Evolutionary conservation across 2,797 vertebrate genomes (phyloP).

Genomic region (Ceryle rudis): DNA sequence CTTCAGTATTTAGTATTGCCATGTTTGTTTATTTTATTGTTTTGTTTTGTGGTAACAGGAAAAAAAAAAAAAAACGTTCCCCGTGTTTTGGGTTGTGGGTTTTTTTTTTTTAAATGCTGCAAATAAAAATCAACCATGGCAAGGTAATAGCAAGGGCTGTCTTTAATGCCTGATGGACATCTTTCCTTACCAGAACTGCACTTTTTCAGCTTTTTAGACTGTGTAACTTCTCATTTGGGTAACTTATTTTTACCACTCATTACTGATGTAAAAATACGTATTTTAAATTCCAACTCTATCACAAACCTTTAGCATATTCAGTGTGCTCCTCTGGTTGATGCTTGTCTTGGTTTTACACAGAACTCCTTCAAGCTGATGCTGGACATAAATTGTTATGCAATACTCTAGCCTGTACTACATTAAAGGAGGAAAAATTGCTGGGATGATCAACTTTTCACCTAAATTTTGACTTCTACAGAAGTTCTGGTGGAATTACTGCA

Average conservation of each 20-base stretch:
- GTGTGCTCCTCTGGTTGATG: neutral
- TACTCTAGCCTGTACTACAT: neutral
- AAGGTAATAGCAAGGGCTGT: neutral
- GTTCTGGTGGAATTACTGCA: neutral
- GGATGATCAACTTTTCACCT: neutral
- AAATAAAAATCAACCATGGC: neutral
- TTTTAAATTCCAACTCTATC: neutral
- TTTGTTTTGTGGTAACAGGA: neutral
- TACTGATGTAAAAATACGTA: neutral
- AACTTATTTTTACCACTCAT: neutral
- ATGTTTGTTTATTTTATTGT: neutral
- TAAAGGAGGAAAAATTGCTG: neutral
- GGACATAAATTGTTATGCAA: neutral
- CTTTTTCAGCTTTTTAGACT: neutral
- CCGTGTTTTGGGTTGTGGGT: accelerated
- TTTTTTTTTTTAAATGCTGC: neutral
- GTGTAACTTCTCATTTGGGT: neutral
- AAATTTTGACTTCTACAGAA: neutral
- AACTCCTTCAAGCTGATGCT: neutral
- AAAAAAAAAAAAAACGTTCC: neutral
- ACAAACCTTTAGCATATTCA: neutral
- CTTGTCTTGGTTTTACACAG: neutral
- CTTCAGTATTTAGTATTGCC: neutral
- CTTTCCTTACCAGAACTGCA: neutral
- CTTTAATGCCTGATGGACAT: neutral